Evolutionary conservation across 2,797 vertebrate species (phyloP).

Genomic region (Ceryle rudis): DNA sequence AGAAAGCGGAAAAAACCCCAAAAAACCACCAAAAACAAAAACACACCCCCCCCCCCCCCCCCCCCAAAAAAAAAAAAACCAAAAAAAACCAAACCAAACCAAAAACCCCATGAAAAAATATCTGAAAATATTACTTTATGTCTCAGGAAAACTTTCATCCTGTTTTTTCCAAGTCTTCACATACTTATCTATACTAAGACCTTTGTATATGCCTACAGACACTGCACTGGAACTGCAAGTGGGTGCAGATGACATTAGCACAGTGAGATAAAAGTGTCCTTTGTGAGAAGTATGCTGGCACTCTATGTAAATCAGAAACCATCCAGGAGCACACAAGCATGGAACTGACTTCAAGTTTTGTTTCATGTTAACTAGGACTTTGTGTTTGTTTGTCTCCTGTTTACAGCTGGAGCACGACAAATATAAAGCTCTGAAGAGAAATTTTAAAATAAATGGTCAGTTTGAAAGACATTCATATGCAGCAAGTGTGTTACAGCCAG

Average conservation of each 20-base stretch:
- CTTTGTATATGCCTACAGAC: background rate
- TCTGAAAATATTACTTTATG: background rate
- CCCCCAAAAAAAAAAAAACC: too few species aligned
- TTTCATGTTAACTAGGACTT: background rate
- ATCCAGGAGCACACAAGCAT: rapidly evolving
- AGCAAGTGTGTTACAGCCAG: background rate
- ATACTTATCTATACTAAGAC: background rate
- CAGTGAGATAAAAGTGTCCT: background rate
- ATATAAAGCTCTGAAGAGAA: background rate
- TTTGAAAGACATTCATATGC: background rate
- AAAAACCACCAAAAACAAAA: background rate
- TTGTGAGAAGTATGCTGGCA: background rate
- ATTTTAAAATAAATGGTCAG: background rate
- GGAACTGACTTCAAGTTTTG: background rate
- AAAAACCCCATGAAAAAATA: background rate
- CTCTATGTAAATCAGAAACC: background rate
- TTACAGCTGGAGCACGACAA: background rate
- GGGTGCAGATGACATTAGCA: background rate
- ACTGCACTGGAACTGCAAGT: background rate
- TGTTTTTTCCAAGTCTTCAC: background rate
- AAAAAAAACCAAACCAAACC: background rate
- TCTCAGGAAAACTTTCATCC: background rate
- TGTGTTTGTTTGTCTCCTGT: background rate
- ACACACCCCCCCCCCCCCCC: too few species aligned
- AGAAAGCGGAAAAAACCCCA: background rate